Evolutionary conservation across 1,140 invertebrate genomes (phyloP).

Genomic region (Ptiloglossa arizonensis): DNA sequence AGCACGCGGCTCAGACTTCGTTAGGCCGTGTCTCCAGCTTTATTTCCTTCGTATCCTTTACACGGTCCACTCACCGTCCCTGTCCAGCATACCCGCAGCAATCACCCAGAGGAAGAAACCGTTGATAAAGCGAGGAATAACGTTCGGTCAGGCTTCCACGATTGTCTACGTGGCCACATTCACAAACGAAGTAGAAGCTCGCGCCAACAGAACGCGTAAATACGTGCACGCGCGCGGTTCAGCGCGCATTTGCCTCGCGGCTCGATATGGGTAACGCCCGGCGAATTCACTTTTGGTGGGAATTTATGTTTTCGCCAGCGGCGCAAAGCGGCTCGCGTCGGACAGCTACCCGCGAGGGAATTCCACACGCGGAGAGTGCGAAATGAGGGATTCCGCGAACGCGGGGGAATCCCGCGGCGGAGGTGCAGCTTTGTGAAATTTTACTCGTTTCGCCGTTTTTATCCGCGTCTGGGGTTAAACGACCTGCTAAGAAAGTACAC

Average conservation of each 20-base stretch:
- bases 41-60: conserved; percentile 31
- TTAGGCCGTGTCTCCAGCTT: conserved; percentile 52
- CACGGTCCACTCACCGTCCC: conserved; percentile 24
- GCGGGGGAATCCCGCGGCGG: background rate
- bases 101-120: conserved; percentile 44
- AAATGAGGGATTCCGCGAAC: conserved; percentile 30
- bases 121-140: conserved; percentile 41
- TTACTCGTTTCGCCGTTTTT: conserved; percentile 1
- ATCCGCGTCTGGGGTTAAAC: background rate
- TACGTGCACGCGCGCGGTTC: conserved; percentile 44
- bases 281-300: conserved; percentile 62
- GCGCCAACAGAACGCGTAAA: conserved; percentile 41
- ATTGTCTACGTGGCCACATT: conserved; percentile 3
- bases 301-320: conserved; percentile 69
- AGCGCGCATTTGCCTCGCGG: conserved; percentile 54
- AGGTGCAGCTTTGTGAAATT: conserved; percentile 27
- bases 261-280: conserved; percentile 59
- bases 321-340: conserved; percentile 50
- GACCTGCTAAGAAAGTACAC: background rate
- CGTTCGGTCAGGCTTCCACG: background rate
- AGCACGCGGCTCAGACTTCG: conserved; percentile 62
- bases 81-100: conserved; percentile 54
- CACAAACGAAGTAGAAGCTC: conserved; percentile 8
- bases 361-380: conserved; percentile 48
- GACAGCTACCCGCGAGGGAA: conserved; percentile 45